These are phyloP conservation scores for Macrotrachela quadricornifera DNA, from an alignment of 1,140 invertebrate genomes.

Conservation along the genomic window DNA sequence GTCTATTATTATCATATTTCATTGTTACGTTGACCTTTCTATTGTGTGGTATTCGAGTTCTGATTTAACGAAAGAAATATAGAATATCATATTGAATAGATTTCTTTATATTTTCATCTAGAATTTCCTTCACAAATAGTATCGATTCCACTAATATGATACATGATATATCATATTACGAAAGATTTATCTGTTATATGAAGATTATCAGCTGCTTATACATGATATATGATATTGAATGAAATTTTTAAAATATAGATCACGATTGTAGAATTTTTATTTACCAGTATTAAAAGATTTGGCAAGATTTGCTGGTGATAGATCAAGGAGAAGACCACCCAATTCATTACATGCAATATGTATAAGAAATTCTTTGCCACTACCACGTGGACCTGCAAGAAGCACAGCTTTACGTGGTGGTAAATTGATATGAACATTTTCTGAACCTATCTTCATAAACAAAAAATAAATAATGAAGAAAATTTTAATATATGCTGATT, in stretches of 20 bases:
- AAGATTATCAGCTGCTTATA: conserved; percentile 36
- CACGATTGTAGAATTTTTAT: conserved; percentile 21
- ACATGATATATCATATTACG: no score
- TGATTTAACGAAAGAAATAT: no score
- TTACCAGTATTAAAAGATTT: conserved; percentile 8
- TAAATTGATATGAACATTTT: no score
- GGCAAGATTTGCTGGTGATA: conserved; percentile 66
- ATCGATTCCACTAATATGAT: no score
- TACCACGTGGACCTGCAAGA: conserved; percentile 52
- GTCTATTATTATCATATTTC: no score
- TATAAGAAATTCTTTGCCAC: conserved; percentile 65
- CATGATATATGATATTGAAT: conserved; percentile 38
- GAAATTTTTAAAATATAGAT: conserved; percentile 76
- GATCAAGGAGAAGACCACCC: conserved; percentile 66
- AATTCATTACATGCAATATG: conserved; percentile 66
- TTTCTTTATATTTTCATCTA: no score
- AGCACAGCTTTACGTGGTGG: conserved; percentile 54
- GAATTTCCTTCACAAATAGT: no score
- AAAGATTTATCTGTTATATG: conserved; percentile 68
- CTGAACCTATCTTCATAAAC: background rate
- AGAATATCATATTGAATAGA: no score
- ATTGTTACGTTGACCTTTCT: no score
- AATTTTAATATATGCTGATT: conserved; percentile 10
- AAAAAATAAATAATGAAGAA: background rate
- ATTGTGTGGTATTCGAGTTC: no score